A percentile compares a stretch with the other conserved stretches of the same genome.
Conservation (phyloP, 2,113 vertebrate genomes). For the Ursus arctos region DNA sequence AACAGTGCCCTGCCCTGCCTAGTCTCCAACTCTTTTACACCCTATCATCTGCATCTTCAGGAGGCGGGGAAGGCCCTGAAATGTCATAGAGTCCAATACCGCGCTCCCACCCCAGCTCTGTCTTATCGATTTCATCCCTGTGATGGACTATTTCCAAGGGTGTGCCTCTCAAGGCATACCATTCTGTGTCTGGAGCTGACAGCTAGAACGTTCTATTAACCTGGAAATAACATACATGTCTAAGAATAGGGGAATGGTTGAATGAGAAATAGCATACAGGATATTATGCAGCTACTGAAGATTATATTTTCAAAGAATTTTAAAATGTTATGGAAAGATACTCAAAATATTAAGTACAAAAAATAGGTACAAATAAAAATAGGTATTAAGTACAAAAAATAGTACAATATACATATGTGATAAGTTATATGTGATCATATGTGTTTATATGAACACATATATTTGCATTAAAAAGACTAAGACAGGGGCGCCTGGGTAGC, state of each 20-base stretch:
- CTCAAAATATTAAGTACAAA: conserved; percentile 17
- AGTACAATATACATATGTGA: not conserved
- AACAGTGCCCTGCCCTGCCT: not conserved
- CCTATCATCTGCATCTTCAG: not conserved
- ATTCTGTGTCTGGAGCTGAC: not conserved
- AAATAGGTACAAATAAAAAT: not conserved
- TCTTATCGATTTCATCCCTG: not conserved
- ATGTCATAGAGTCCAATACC: not conserved
- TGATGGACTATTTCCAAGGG: not conserved
- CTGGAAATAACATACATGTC: not conserved
- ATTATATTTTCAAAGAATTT: conserved; percentile 43
- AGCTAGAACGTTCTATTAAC: not conserved
- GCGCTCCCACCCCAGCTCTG: accelerated
- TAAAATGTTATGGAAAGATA: not conserved
- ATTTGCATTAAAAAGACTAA: conserved; percentile 9
- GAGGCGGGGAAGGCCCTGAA: not conserved
- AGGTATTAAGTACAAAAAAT: conserved; percentile 1
- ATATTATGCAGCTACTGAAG: not conserved
- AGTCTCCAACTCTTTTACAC: not conserved
- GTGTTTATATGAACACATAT: not conserved
- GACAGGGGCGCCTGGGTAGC: not conserved
- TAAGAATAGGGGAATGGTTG: not conserved
- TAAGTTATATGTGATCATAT: not conserved
- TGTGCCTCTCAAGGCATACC: not conserved
- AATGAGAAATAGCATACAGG: not conserved